Evolutionary conservation across 2,797 vertebrate species (phyloP).

Genomic region (Rhynchonycteris naso): DNA sequence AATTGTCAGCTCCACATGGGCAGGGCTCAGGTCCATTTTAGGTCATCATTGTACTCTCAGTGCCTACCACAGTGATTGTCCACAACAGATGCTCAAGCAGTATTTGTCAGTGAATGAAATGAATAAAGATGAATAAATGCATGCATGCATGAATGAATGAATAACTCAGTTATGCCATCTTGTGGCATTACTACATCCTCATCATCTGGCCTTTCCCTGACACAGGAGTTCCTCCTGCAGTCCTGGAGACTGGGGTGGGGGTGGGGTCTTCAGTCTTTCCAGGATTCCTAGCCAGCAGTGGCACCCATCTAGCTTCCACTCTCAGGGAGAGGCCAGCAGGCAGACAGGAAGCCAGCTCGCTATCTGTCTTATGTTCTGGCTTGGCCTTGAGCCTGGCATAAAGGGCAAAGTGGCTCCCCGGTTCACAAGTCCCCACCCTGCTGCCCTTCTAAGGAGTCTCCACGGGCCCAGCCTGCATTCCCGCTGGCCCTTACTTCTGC

Average conservation of each 20-base stretch:
- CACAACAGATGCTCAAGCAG: not conserved
- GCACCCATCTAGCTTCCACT: not conserved
- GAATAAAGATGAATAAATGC: not conserved
- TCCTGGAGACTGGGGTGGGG: not conserved
- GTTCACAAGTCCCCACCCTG: constrained; percentile 30
- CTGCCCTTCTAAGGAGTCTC: not conserved
- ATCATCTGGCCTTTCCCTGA: no score
- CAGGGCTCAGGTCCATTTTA: not conserved
- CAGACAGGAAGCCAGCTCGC: not conserved
- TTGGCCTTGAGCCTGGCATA: not conserved
- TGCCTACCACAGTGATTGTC: not conserved
- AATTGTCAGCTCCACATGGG: not conserved
- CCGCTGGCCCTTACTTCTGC: constrained; percentile 90
- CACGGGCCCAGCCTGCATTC: not conserved
- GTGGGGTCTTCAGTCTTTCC: not conserved
- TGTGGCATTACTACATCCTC: not conserved
- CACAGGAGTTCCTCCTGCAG: not conserved
- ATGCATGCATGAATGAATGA: not conserved
- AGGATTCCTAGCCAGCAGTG: not conserved
- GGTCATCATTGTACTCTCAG: not conserved
- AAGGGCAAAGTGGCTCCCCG: not conserved
- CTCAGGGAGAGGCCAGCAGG: not conserved
- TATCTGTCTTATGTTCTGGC: not conserved
- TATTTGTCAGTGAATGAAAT: not conserved
- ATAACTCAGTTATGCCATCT: not conserved